Base-by-base conservation (phyloP, 1,140 invertebrate genomes). In the Hestina assimilis region DNA sequence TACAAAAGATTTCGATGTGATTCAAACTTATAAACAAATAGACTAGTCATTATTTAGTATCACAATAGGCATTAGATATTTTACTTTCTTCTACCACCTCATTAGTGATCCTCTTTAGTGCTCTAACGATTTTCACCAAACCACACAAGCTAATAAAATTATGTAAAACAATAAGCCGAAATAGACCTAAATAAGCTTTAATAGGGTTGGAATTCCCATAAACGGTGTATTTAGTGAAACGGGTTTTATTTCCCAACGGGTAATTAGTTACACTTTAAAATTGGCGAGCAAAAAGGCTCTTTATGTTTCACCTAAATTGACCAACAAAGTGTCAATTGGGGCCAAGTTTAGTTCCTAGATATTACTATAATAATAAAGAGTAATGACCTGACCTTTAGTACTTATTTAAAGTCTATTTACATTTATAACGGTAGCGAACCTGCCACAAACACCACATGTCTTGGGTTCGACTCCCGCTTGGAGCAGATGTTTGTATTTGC, bases 261-360 rank as follows among this genome's bases (percentile, higher is more conserved):
- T 51, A 28, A 51, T 51, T 50, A 38, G 46, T 50, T 51, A 51
- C 35, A 51, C 21, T 41, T 35, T 26, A 51, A 40, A 51, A 26
- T 40, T 38, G 19, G 15, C 21, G 7, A 40, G 24, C 21, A 11
- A 43, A 42, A 43, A 24, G 12, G 45, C 19, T 33, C 31, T 12
- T 14, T 33, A 19, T 35, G 45, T 47, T 47, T 31, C 28, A 31
- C 28, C 20, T 21, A 47, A 33, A 12, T 26, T 47, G 17, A 9
- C n/a, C 9, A 33, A 33, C 3, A 6, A 46, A 14, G 45, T 47
- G 45, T 23, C 33, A 47, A 47, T 47, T 47, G 17, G 14, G 20
- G 4, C 26, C 23, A 12, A 31, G 28, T 31, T 20, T n/a, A n/a
- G n/a, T n/a, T n/a, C n/a, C n/a, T n/a, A 2, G 29, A 4, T 31